Evolutionary conservation across 2,888 invertebrate genomes (phyloP).

Genomic region (Cyclophora albipunctata): DNA sequence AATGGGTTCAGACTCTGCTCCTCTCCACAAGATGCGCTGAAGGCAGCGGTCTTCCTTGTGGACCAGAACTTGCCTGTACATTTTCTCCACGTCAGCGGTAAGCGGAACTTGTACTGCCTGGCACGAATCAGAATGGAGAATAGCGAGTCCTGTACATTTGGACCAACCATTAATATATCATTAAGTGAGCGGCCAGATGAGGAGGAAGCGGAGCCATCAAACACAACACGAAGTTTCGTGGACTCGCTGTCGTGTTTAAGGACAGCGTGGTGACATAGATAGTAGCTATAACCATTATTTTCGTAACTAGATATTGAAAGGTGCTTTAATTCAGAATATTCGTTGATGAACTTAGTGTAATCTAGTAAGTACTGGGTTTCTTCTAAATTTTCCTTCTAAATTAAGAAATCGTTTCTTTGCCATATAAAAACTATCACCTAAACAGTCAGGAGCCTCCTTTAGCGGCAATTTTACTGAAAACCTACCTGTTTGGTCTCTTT

Average conservation of each 20-base stretch:
- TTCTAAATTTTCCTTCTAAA: conserved; percentile 15
- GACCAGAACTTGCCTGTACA: conserved; percentile 16
- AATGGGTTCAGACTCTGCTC: conserved; percentile 10
- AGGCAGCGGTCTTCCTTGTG: conserved; percentile 3
- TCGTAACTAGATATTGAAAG: conserved; percentile 2
- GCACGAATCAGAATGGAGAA: conserved; percentile 17
- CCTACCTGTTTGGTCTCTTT: conserved; percentile 8
- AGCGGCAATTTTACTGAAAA: conserved; percentile 12
- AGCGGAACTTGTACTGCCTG: conserved; percentile 18
- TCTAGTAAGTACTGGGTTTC: conserved; percentile 3
- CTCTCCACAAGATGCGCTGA: conserved; percentile 20
- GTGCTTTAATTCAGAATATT: conserved; percentile 17
- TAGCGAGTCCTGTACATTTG: conserved; percentile 19
- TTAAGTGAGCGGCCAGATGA: conserved; percentile 20
- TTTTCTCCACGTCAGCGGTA: conserved; percentile 21
- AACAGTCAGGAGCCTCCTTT: not conserved
- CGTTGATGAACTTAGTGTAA: conserved; percentile 16
- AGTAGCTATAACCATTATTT: conserved; percentile 16
- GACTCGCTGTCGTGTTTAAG: conserved; percentile 22
- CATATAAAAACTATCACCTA: conserved; percentile 17
- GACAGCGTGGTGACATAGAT: conserved; percentile 39
- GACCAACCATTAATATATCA: conserved; percentile 22
- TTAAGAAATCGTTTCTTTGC: conserved; percentile 17
- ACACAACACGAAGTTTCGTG: conserved; percentile 19
- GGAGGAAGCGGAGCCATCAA: conserved; percentile 18